These are phyloP conservation scores for Phocides pigmalion DNA, from an alignment of 1,140 invertebrate genomes.

Conservation along the genomic window DNA sequence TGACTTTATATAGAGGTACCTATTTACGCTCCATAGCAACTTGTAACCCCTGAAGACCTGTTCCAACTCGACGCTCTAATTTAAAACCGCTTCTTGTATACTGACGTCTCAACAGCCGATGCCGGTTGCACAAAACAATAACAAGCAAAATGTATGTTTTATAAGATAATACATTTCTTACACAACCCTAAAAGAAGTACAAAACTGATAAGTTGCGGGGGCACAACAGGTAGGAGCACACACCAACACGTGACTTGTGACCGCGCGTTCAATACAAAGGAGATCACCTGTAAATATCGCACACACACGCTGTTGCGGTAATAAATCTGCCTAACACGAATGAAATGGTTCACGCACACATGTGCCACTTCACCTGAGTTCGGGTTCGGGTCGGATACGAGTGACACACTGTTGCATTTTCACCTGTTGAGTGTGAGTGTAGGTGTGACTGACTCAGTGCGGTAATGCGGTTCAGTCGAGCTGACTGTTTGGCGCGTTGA, in stretches of 20 bases:
- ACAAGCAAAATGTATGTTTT: conserved; percentile 58
- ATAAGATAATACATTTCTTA: conserved; percentile 63
- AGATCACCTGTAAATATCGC: conserved; percentile 69
- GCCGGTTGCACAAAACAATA: conserved; percentile 54
- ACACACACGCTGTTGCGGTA: conserved; percentile 51
- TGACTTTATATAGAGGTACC: too few relatives aligned
- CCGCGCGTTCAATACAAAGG: conserved; percentile 64
- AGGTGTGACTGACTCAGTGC: conserved; percentile 61
- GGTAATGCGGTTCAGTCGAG: conserved; percentile 63
- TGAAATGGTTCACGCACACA: conserved; percentile 78
- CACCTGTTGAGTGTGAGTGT: conserved; percentile 76
- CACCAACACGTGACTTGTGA: conserved; percentile 69
- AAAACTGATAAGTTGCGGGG: conserved; percentile 75
- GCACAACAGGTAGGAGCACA: conserved; percentile 76
- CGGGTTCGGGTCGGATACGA: conserved; percentile 58
- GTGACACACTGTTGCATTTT: conserved; percentile 77
- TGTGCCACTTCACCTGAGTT: conserved; percentile 57
- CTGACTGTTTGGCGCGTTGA: conserved; percentile 66
- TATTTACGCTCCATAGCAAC: neutral
- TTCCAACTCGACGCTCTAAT: conserved; percentile 34
- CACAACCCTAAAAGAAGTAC: conserved; percentile 72
- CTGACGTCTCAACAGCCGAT: conserved; percentile 40
- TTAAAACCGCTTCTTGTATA: conserved; percentile 43
- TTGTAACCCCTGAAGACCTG: conserved; percentile 19
- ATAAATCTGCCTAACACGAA: conserved; percentile 76